Evolutionary conservation across 2,888 invertebrate species (phyloP), one percentile per base, ranked within the genome.

Genomic region (Metopia argyrocephala): DNA sequence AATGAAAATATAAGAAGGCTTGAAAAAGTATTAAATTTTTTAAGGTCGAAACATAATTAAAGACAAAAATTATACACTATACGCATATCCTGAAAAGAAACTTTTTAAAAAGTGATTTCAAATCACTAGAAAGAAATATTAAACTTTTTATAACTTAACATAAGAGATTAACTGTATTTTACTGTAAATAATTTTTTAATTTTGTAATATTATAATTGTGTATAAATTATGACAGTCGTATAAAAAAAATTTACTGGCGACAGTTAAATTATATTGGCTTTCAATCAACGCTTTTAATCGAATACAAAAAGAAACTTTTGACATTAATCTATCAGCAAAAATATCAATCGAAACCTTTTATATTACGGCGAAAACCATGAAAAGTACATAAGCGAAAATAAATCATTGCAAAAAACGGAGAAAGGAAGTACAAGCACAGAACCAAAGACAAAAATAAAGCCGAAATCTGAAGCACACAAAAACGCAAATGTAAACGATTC

Each of bases 241-340:
- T n/a, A n/a, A n/a, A n/a, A 15, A 48, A 57, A 45, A 23, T 38
- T 61, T 45, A 23, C n/a, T 61, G 59, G 21, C 23, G 65, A 65
- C 23, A 52, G 15, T n/a, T 12, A 56, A 45, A 46, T 46, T 15
- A 38, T 56, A 50, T 5, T 15, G 20, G 28, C 65, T 59, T 12
- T 38, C 15, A 31, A 54, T 28, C 56, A 46, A 7, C 25, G 50
- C 27, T 45, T 57, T 52, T 45, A 48, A 38, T 54, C 38, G 45
- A 38, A 45, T n/a, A 21, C 68, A 23, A 18, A 54, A 4, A 52
- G 69, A 54, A 80, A 79, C 76, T 57, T 74, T 54, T 81, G 79
- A 79, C 78, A 82, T 75, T 71, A 78, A 82, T 82, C 69, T 78
- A 69, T 75, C 68, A 74, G 12, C n/a, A 57, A 65, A 80, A 62